Evolutionary conservation across 2,888 invertebrate genomes (phyloP), one percentile per base, ranked within the genome.

Genomic region (Ashinkailepas kermadecensis): DNA sequence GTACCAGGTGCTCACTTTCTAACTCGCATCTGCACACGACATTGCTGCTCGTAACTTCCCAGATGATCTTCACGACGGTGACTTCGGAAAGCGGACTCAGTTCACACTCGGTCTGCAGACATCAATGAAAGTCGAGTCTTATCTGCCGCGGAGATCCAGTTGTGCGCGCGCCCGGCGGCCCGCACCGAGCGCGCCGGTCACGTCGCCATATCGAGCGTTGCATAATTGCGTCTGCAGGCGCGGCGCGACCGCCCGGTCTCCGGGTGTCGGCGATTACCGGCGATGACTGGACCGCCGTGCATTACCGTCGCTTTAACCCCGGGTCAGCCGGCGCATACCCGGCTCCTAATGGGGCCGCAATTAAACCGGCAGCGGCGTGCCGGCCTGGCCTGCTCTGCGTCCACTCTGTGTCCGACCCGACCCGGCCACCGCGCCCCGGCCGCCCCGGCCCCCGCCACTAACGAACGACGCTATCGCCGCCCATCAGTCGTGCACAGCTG

Each of bases 391-490:
- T 39, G 39, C 39, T 39, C 39, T 39, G 39, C 39, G 39, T 39
- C 39, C 39, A 39, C 39, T 1, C 39, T 39, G 62, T 12, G 67
- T 23, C 25, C 23, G 23, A 25, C 11, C 11, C 23, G 23, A 25
- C 25, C 67, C n/a, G 67, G 59, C 59, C 12, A 6, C 18, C 9
- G 21, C 64, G 62, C 62, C 18, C 18, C 18, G 15, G 62, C 18
- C 62, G 1, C 18, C 21, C 64, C 64, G 64, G 21, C n/a, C 64
- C 8, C n/a, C 18, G n/a, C 9, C 54, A 13, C 74, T 74, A 74
- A 74, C 18, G 74, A 56, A 39, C 54, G 74, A n/a, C 56, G 74
- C 56, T 54, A 74, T 74, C 74, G 56, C 56, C 74, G 18, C 74
- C 3, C 54, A 74, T 74, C 74, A 56, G 15, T n/a, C 56, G 56